Conservation (phyloP, 2,888 invertebrate species). For the Protophormia terraenovae region DNA sequence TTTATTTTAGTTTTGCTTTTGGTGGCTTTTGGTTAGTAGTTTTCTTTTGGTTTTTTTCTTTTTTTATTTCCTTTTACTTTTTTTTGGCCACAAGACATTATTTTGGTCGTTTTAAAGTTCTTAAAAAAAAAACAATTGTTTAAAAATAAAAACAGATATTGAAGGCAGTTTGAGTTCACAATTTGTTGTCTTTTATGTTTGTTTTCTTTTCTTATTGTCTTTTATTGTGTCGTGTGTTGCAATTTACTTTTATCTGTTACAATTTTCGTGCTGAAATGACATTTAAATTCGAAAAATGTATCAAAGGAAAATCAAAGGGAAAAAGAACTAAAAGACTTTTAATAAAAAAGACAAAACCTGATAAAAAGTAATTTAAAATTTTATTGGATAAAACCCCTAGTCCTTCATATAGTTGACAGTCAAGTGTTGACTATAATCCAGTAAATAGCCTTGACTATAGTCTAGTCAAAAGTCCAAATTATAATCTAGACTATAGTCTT, state of each 20-base stretch:
- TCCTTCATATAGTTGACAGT: too few species aligned
- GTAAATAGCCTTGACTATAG: too few species aligned
- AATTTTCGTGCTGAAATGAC: background rate
- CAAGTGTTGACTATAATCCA: too few species aligned
- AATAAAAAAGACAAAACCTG: background rate
- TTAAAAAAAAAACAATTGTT: background rate
- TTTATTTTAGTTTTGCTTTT: background rate
- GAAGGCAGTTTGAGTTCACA: too few species aligned
- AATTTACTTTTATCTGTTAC: slow-evolving; percentile 20
- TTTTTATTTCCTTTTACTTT: background rate
- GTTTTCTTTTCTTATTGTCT: background rate
- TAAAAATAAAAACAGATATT: too few species aligned
- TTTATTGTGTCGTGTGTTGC: background rate
- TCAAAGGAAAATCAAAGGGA: background rate
- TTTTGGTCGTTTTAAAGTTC: background rate
- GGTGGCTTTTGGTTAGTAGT: background rate
- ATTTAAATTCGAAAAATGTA: background rate
- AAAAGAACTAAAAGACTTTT: background rate
- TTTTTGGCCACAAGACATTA: slow-evolving; percentile 18
- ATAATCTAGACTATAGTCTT: too few species aligned
- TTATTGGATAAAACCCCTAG: too few species aligned
- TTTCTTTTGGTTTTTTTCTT: background rate
- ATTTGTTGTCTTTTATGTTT: too few species aligned
- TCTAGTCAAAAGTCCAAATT: too few species aligned
- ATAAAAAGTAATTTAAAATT: background rate